These are phyloP conservation scores for Squalus acanthias DNA, from an alignment of 2,797 vertebrate genomes.

Conservation along the genomic window DNA sequence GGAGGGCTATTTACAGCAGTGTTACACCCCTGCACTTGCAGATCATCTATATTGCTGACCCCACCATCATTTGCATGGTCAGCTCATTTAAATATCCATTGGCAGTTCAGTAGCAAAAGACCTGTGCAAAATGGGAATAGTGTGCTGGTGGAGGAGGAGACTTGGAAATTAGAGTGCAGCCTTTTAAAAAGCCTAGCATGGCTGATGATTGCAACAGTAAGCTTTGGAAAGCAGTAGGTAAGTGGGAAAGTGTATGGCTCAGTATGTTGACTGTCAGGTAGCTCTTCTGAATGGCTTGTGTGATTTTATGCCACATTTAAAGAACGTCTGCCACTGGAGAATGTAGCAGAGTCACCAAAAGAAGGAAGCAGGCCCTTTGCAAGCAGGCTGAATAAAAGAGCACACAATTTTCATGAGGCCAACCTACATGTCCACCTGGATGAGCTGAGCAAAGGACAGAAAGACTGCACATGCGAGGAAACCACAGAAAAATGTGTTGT, in stretches of 20 bases:
- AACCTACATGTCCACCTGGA: background rate
- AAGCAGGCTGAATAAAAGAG: background rate
- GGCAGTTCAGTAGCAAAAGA: background rate
- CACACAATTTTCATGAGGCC: background rate
- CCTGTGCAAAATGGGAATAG: background rate
- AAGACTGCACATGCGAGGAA: background rate
- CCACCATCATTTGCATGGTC: background rate
- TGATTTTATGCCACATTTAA: background rate
- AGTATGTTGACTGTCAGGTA: background rate
- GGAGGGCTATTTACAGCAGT: background rate
- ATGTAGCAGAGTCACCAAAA: background rate
- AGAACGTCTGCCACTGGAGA: background rate
- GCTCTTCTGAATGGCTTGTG: background rate
- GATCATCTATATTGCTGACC: background rate
- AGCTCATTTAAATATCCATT: background rate
- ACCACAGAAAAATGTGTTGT: background rate
- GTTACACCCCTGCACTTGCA: background rate
- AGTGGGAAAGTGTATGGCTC: background rate
- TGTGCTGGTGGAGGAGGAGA: background rate
- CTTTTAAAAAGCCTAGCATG: background rate
- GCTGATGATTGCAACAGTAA: background rate
- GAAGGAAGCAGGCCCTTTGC: background rate
- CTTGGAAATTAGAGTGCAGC: background rate
- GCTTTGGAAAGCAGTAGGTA: background rate
- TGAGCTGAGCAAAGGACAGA: background rate